These are phyloP conservation scores for Polypedilum pembai DNA, from an alignment of 1,140 invertebrate genomes.

Conservation along the genomic window DNA sequence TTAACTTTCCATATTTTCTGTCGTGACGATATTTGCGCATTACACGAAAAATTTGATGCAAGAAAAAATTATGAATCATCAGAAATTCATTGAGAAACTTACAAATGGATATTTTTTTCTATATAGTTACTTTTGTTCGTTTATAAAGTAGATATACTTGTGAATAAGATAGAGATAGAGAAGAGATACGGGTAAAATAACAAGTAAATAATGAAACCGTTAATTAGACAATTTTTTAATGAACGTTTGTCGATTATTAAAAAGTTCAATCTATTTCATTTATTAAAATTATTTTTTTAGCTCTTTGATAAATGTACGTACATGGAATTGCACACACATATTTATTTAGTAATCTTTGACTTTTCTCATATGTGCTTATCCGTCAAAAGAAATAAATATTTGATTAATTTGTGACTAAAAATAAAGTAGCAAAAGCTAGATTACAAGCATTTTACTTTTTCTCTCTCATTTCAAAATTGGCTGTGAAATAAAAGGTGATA, in stretches of 20 bases:
- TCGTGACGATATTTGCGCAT: slow-evolving; percentile 16
- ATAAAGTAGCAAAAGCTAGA: no score
- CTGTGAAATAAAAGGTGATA: not conserved
- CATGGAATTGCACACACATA: not conserved
- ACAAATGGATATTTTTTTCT: no score
- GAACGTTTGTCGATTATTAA: not conserved
- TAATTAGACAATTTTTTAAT: not conserved
- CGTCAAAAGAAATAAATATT: no score
- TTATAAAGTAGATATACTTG: not conserved
- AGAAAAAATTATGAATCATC: slow-evolving; percentile 18
- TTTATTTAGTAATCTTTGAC: not conserved
- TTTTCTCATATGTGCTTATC: not conserved
- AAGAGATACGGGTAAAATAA: no score
- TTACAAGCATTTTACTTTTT: not conserved
- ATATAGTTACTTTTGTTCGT: no score
- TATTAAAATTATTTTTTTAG: not conserved
- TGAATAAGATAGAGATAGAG: not conserved
- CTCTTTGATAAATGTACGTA: not conserved
- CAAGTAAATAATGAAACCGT: slow-evolving; percentile 15
- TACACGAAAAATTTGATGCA: slow-evolving; percentile 17
- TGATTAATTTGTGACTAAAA: no score
- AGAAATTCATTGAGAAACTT: not conserved
- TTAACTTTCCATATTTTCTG: slow-evolving; percentile 12
- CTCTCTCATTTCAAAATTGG: not conserved
- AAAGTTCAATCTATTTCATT: not conserved